phyloP scores from a whole-genome alignment of 92 coral and sea anemone genomes.

The Epizoanthus scotinus region DNA sequence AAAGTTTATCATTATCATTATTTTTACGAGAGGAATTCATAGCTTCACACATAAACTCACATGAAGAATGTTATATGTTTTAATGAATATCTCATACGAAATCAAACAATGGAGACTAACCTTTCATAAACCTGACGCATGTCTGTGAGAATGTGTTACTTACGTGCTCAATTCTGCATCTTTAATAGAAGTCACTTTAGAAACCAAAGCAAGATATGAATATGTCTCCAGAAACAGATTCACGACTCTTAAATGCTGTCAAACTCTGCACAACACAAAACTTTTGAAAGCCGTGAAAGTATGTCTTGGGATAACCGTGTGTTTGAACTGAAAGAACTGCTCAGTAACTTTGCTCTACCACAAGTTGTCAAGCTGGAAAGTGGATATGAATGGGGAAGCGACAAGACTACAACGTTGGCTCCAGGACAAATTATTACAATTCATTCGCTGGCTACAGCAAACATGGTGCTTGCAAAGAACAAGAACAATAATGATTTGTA shows the following conservation, averaged over 20 bases:
- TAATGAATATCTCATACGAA: neutral
- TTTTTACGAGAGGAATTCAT: too few relatives aligned
- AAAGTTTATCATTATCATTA: too few relatives aligned
- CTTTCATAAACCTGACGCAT: neutral
- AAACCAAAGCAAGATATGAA: neutral
- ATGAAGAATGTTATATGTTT: neutral
- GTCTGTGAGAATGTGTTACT: neutral
- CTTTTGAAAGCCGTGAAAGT: neutral
- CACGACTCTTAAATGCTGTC: neutral
- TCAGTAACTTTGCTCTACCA: neutral
- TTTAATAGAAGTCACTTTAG: neutral
- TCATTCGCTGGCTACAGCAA: neutral
- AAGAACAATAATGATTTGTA: neutral
- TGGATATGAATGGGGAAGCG: neutral
- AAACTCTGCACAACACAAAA: neutral
- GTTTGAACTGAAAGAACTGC: conserved; percentile 7
- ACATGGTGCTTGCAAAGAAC: neutral
- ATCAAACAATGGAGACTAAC: neutral
- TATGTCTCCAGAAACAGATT: neutral
- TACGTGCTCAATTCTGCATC: neutral
- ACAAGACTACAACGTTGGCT: neutral
- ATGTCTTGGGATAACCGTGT: neutral
- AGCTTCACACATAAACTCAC: neutral
- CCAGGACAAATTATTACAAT: neutral
- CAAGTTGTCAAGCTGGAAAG: conserved; percentile 18